A percentile compares a stretch with the other conserved stretches of the same genome.
phyloP scores from a whole-genome alignment of 2,888 invertebrate genomes.

The Himalopsyche kuldschensis region DNA sequence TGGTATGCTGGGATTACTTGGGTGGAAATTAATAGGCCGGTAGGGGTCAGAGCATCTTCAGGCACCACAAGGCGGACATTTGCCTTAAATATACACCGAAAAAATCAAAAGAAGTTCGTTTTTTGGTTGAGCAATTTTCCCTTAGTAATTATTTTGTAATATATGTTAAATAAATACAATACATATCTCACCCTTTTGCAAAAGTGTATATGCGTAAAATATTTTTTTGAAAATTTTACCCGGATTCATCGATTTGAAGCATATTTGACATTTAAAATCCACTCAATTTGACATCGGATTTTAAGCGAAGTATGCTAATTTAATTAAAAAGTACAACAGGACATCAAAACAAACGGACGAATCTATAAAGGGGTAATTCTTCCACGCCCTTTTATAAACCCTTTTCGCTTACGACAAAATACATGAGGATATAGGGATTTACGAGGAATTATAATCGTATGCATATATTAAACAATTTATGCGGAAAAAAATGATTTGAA shows the following conservation, averaged over 20 bases:
- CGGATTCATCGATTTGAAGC: not conserved
- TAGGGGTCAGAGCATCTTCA: too few species aligned
- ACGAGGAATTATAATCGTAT: not conserved
- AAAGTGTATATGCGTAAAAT: too few species aligned
- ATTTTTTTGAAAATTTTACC: too few species aligned
- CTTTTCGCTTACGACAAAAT: not conserved
- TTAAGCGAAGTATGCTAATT: conserved; percentile 18
- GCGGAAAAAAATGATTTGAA: not conserved
- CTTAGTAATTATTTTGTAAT: too few species aligned
- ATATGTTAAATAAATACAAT: too few species aligned
- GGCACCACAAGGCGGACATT: too few species aligned
- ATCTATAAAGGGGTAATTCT: not conserved
- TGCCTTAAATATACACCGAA: too few species aligned
- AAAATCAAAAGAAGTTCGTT: too few species aligned
- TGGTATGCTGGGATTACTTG: too few species aligned
- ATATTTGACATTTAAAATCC: not conserved
- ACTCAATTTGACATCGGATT: not conserved
- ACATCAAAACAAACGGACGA: conserved; percentile 18
- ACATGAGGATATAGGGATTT: conserved; percentile 1
- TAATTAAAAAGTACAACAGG: conserved; percentile 23
- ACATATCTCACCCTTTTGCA: too few species aligned
- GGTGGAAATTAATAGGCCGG: too few species aligned
- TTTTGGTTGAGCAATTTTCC: too few species aligned
- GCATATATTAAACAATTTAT: not conserved
- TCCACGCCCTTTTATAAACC: not conserved